Evolutionary conservation across 1,140 invertebrate genomes (phyloP).

Genomic region (Ceratosolen solmsi): DNA sequence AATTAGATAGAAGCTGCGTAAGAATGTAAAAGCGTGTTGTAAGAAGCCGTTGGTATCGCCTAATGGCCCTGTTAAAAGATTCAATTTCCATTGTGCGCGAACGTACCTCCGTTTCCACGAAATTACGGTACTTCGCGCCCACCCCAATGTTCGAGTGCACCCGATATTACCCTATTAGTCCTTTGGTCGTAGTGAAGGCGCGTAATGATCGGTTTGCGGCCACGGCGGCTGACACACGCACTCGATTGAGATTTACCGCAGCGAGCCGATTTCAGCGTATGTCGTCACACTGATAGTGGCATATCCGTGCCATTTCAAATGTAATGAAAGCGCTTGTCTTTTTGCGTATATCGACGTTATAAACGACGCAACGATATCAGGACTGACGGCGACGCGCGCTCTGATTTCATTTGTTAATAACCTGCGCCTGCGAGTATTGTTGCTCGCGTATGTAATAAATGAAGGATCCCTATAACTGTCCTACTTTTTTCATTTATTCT

Average conservation of each 20-base stretch:
- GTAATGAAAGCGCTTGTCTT: not conserved
- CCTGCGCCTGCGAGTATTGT: too few relatives aligned
- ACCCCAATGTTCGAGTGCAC: constrained; percentile 18
- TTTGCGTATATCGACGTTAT: too few relatives aligned
- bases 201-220: not conserved
- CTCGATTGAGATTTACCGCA: constrained; percentile 27
- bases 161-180: constrained; percentile 9
- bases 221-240: constrained; percentile 3
- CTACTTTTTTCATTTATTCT: too few relatives aligned
- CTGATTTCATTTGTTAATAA: constrained; percentile 11
- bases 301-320: not conserved
- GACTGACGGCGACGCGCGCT: too few relatives aligned
- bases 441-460: too few relatives aligned
- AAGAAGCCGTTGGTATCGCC: too few relatives aligned
- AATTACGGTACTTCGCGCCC: not conserved
- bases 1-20: not conserved
- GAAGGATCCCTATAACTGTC: too few relatives aligned
- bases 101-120: too few relatives aligned
- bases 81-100: too few relatives aligned
- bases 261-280: not conserved
- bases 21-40: not conserved
- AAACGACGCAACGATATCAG: too few relatives aligned
- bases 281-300: not conserved
- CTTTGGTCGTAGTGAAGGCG: not conserved
- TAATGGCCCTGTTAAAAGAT: too few relatives aligned